Evolutionary conservation across 2,888 invertebrate species (phyloP).

Genomic region (Mythimna loreyi): DNA sequence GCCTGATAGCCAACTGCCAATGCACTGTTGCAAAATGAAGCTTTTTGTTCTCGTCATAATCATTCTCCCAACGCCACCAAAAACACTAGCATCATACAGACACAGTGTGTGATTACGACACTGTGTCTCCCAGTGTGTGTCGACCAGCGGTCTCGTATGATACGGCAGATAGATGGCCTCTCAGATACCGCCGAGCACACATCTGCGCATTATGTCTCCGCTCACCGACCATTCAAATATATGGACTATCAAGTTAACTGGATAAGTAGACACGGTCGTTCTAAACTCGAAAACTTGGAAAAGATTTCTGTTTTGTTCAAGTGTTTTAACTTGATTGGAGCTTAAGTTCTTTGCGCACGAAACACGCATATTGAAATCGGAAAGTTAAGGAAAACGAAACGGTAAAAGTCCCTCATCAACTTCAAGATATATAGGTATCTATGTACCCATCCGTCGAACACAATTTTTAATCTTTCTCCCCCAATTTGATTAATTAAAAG

Average conservation of each 20-base stretch:
- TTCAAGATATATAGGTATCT: constrained; percentile 22
- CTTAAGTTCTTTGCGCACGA: constrained; percentile 3
- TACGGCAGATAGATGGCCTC: constrained; percentile 59
- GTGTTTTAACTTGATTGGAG: background rate
- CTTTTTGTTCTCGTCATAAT: too few relatives aligned
- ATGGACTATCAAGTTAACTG: constrained; percentile 29
- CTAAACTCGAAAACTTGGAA: background rate
- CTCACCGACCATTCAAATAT: constrained; percentile 40
- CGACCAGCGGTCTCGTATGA: constrained; percentile 49
- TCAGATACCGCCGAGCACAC: constrained; percentile 52
- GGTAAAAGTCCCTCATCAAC: constrained; percentile 36
- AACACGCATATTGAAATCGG: constrained; percentile 2
- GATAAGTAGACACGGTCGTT: constrained; percentile 15
- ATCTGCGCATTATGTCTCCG: constrained; percentile 50
- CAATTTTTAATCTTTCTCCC: constrained; percentile 65
- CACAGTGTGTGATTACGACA: constrained; percentile 30
- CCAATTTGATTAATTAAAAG: constrained; percentile 68
- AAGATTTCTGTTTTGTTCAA: background rate
- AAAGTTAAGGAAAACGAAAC: constrained; percentile 21
- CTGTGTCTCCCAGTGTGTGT: constrained; percentile 37
- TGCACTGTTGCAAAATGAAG: too few relatives aligned
- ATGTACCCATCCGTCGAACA: constrained; percentile 41
- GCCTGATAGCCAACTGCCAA: too few relatives aligned
- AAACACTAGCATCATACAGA: background rate
- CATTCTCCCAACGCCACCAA: too few relatives aligned